Evolutionary conservation across 2,113 vertebrate species (phyloP).

Genomic region (Porphyrio hochstetteri): DNA sequence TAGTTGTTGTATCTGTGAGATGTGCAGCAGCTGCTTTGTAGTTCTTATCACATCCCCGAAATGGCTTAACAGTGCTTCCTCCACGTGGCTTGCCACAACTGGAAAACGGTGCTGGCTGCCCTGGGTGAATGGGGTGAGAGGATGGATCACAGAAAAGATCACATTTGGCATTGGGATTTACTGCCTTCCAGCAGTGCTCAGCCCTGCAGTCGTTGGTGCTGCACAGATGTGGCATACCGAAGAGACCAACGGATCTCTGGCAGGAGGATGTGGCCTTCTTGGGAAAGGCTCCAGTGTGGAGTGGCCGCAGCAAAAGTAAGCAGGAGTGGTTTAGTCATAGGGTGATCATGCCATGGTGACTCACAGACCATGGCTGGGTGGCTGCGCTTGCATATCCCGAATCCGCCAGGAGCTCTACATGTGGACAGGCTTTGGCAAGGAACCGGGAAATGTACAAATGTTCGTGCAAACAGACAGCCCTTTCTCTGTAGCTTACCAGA

Average conservation of each 20-base stretch:
- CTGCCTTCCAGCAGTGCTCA: neutral
- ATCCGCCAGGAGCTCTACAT: neutral
- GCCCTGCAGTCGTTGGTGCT: neutral
- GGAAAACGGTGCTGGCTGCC: neutral
- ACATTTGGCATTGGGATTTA: neutral
- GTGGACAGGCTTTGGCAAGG: neutral
- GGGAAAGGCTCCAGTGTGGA: neutral
- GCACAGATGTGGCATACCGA: rapidly evolving
- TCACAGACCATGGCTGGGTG: neutral
- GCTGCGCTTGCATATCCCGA: neutral
- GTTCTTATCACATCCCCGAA: neutral
- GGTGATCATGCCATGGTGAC: neutral
- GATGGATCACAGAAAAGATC: neutral
- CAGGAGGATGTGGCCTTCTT: neutral
- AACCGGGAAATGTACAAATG: neutral
- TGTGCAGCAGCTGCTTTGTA: neutral
- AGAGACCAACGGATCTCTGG: neutral
- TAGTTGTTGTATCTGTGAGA: neutral
- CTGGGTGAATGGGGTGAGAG: neutral
- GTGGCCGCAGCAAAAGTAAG: neutral
- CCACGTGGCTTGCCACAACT: neutral
- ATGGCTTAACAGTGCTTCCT: neutral
- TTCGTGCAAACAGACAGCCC: conserved; percentile 3
- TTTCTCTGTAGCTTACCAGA: neutral
- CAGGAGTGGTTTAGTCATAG: neutral